phyloP scores from a whole-genome alignment of 1,140 invertebrate genomes.

The Euglossa dilemma region DNA sequence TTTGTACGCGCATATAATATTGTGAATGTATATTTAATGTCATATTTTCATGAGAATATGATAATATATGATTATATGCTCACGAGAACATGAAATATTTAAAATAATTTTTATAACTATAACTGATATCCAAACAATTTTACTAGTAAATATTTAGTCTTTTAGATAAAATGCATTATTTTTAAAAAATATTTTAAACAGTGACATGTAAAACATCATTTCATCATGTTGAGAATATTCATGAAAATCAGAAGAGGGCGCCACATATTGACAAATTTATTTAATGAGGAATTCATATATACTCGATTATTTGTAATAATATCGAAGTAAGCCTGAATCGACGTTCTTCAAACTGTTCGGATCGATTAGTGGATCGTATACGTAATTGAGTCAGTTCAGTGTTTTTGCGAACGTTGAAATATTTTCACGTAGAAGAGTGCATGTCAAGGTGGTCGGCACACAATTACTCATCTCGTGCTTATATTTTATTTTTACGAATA shows the following conservation, averaged over 20 bases:
- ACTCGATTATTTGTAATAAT: conserved; percentile 25
- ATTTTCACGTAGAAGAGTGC: conserved; percentile 26
- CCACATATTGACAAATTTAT: conserved; percentile 7
- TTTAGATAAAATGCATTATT: neutral
- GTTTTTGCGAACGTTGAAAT: conserved; percentile 30
- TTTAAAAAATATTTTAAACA: neutral
- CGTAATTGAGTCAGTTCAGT: conserved; percentile 33
- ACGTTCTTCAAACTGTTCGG: conserved; percentile 23
- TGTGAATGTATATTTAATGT: neutral
- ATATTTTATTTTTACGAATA: conserved; percentile 21
- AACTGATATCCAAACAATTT: neutral
- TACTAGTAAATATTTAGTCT: neutral
- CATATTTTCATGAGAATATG: neutral
- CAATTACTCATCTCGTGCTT: neutral
- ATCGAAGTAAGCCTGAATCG: conserved; percentile 29
- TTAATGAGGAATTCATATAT: conserved; percentile 2
- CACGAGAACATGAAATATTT: neutral
- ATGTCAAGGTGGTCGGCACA: conserved; percentile 22
- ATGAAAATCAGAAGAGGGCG: conserved; percentile 23
- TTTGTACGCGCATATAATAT: neutral
- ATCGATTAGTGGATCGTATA: conserved; percentile 36
- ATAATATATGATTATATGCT: neutral
- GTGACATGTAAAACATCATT: neutral
- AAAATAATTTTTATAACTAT: neutral
- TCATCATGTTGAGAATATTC: neutral